Conservation (phyloP, 2,888 invertebrate genomes). For the Danaus chrysippus region DNA sequence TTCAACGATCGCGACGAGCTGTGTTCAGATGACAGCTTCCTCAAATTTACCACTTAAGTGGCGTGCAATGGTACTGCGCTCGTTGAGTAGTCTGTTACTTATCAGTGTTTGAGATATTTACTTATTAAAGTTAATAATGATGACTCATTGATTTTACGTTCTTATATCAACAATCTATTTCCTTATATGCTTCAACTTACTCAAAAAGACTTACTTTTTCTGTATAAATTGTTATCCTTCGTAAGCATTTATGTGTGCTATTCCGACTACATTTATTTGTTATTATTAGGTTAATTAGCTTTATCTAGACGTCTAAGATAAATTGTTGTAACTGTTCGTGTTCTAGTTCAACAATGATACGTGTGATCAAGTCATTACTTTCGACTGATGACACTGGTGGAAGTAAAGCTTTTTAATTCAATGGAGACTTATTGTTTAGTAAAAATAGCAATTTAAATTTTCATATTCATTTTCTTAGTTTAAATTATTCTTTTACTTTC, state of each 20-base stretch:
- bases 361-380: background rate
- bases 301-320: background rate
- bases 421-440: background rate
- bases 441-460: background rate
- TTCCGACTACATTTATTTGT: no score
- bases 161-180: background rate
- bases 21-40: slow-evolving; percentile 73
- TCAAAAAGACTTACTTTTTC: no score
- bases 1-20: slow-evolving; percentile 63
- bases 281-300: background rate
- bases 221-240: no score
- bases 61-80: slow-evolving; percentile 63
- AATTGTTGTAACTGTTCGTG: background rate
- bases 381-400: background rate
- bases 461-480: background rate
- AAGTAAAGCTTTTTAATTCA: background rate
- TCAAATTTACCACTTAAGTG: slow-evolving; percentile 75
- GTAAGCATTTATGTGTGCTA: no score
- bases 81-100: slow-evolving; percentile 60
- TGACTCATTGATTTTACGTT: background rate
- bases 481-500: no score
- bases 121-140: slow-evolving; percentile 14
- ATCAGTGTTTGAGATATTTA: slow-evolving; percentile 38
- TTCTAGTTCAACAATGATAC: background rate
- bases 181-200: no score